These are phyloP conservation scores for Drosophila trapezifrons DNA, from an alignment of 1,140 invertebrate genomes.

Conservation along the genomic window DNA sequence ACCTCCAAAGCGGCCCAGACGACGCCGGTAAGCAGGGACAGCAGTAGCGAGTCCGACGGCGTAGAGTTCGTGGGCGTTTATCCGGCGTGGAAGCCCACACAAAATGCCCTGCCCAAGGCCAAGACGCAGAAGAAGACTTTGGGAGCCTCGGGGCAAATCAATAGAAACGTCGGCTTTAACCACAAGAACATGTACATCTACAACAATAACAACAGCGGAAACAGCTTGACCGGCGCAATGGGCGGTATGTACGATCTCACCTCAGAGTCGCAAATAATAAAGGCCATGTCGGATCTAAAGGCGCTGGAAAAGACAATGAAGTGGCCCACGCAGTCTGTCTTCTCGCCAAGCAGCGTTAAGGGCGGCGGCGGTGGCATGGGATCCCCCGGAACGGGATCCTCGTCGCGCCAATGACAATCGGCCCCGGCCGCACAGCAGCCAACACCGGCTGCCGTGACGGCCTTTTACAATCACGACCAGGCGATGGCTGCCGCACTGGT, in stretches of 20 bases:
- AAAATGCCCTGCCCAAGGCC: constrained; percentile 25
- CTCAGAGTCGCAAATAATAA: constrained; percentile 49
- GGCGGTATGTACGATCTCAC: constrained; percentile 48
- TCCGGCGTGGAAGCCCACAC: constrained; percentile 44
- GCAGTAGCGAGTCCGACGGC: constrained; percentile 78
- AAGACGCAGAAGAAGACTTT: constrained; percentile 42
- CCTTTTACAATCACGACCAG: constrained; percentile 78
- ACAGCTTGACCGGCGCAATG: background rate
- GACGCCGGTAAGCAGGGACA: constrained; percentile 55
- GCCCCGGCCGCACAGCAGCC: constrained; percentile 60
- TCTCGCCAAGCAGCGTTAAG: constrained; percentile 30
- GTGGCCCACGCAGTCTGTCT: constrained; percentile 30
- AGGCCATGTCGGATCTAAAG: constrained; percentile 52
- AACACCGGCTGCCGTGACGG: constrained; percentile 65
- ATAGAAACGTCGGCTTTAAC: constrained; percentile 49
- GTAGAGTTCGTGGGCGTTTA: constrained; percentile 78
- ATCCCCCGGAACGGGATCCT: constrained; percentile 26
- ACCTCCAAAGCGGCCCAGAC: constrained; percentile 21
- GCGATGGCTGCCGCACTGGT: constrained; percentile 74
- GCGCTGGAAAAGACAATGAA: constrained; percentile 58
- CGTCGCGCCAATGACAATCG: constrained; percentile 73
- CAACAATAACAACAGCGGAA: constrained; percentile 46
- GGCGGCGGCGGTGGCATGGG: constrained; percentile 15
- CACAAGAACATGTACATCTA: constrained; percentile 62
- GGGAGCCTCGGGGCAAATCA: constrained; percentile 20